Evolutionary conservation across 2,113 vertebrate species (phyloP).

Genomic region (Pandion haliaetus): DNA sequence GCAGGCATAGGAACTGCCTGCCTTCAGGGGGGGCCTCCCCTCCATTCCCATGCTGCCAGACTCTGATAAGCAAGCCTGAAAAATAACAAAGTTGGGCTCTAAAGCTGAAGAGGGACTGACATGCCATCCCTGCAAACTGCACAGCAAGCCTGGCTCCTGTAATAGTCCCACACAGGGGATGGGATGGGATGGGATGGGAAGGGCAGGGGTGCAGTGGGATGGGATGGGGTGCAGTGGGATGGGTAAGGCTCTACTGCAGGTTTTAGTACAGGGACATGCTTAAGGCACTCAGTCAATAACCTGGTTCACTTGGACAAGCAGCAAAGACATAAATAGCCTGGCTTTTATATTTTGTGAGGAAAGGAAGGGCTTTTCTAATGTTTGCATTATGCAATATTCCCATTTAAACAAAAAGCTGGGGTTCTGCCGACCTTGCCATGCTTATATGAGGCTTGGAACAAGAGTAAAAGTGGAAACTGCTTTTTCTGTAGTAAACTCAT

Average conservation of each 20-base stretch:
- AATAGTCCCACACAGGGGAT: no score
- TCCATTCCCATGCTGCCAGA: neutral
- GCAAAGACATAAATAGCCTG: neutral
- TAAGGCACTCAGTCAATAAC: neutral
- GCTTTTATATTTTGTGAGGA: neutral
- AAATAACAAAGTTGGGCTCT: neutral
- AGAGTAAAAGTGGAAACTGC: neutral
- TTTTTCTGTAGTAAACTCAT: neutral
- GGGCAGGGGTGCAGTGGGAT: no score
- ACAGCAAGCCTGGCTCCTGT: neutral
- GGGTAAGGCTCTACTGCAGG: neutral
- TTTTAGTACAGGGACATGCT: neutral
- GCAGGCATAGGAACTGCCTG: neutral
- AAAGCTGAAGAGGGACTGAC: neutral
- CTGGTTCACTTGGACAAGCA: neutral
- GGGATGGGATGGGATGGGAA: neutral
- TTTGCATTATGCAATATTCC: neutral
- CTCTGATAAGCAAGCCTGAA: neutral
- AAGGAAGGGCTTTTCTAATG: neutral
- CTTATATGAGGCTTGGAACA: neutral
- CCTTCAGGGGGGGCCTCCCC: no score
- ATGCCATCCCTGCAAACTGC: neutral
- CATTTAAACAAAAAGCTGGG: neutral
- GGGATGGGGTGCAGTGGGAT: no score
- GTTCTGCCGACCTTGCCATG: neutral